These are phyloP conservation scores for Halictus quadricinctus DNA, from an alignment of 2,888 invertebrate species.

Conservation along the genomic window DNA sequence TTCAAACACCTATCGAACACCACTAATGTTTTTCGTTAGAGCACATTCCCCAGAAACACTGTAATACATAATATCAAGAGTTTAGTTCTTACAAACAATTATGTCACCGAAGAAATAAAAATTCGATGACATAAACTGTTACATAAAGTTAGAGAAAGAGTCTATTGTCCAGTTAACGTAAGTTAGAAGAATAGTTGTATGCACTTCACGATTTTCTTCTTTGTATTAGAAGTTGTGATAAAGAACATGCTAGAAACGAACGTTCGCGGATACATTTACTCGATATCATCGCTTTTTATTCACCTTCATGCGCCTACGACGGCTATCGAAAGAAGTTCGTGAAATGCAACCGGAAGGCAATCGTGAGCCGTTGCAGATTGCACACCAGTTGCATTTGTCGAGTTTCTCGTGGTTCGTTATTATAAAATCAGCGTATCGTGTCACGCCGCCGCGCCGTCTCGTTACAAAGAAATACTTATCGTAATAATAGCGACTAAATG, in stretches of 20 bases:
- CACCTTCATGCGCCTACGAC: background rate
- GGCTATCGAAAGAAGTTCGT: constrained; percentile 26
- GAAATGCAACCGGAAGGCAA: constrained; percentile 48
- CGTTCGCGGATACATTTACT: background rate
- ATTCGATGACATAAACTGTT: background rate
- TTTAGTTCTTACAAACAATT: background rate
- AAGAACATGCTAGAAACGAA: background rate
- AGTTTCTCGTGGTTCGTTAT: constrained; percentile 26
- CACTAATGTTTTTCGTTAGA: background rate
- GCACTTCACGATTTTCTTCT: background rate
- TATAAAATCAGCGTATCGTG: constrained; percentile 21
- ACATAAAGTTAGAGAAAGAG: background rate
- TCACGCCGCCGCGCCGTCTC: constrained; percentile 19
- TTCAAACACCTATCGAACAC: background rate
- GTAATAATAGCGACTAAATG: background rate
- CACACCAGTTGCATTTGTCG: constrained; percentile 7
- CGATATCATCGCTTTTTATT: constrained; percentile 6
- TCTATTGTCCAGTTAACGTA: background rate
- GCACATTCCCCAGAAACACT: background rate
- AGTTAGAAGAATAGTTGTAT: background rate
- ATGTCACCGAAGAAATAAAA: background rate
- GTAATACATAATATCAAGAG: background rate
- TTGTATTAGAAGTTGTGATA: background rate
- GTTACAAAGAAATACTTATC: background rate
- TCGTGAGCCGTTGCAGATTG: constrained; percentile 17